Evolutionary conservation across 1,140 invertebrate genomes (phyloP), one percentile per base, ranked within the genome.

Genomic region (Himalopsyche phryganea): DNA sequence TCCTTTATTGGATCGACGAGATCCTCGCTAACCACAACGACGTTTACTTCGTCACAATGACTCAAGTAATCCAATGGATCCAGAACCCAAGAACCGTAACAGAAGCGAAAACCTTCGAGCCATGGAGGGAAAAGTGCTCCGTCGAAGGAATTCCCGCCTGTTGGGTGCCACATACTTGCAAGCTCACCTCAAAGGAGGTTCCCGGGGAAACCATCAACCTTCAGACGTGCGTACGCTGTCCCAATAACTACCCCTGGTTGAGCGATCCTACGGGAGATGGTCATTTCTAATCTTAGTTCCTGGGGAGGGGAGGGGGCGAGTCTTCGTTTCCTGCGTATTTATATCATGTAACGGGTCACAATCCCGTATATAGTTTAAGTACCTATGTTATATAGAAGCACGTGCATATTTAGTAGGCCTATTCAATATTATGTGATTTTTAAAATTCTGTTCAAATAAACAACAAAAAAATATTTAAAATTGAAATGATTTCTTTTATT

Each of bases 31-130:
- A 87, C 52, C 87, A 93, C 76, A 91, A 92, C 56, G 94, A 98
- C 70, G 94, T 96, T 4, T 97, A 95, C 76, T 96, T 98, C 69
- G 92, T 96, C 1, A 97, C 94, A n/a, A 96, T 95, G 89, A 96
- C 92, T 1, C 92, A 94, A 75, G 93, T 96, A 0, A 94, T 97
- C 65, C 92, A 96, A 70, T 97, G 94, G 94, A 94, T 97, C 71
- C 92, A 95, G 69, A 94, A 94, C 68, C 93, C 94, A 7, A 82
- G 88, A 36, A 92, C 91, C 1, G 71, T 92, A 55, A 81, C 83
- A 20, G 90, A 94, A 69, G 85, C 90, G 6, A 92, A 93, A 78
- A 93, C 86, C 77, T 96, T 95, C 74, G 92, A 94, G 68, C 88
- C 92, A 13, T 96, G 92, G 92, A 89, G 88, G 79, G 93, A 95